These are phyloP conservation scores for Elysia crispata DNA, from an alignment of 2,888 invertebrate genomes.

Conservation along the genomic window DNA sequence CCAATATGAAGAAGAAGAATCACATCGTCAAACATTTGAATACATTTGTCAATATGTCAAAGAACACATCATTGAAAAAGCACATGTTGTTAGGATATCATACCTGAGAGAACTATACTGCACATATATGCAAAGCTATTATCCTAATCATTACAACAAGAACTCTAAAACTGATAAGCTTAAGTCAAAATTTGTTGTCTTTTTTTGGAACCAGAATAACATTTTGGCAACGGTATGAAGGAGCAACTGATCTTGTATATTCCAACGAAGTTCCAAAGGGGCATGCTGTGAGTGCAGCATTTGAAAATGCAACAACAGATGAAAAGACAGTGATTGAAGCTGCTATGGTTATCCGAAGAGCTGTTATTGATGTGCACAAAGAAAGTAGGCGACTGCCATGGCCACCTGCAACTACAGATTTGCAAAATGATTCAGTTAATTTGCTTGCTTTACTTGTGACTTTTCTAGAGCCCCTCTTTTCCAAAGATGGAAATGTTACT, in stretches of 20 bases:
- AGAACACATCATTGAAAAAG: neutral
- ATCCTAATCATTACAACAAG: conserved; percentile 44
- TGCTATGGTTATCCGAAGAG: too few relatives aligned
- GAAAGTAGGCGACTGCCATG: too few relatives aligned
- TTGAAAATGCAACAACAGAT: too few relatives aligned
- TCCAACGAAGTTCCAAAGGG: too few relatives aligned
- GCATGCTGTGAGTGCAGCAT: conserved; percentile 50
- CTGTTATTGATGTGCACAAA: too few relatives aligned
- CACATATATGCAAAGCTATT: conserved; percentile 18
- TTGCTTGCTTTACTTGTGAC: neutral
- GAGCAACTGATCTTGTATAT: conserved; percentile 46
- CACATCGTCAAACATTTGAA: neutral
- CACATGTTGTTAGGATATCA: conserved; percentile 1
- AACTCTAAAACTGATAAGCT: conserved; percentile 50
- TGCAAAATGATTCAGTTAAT: too few relatives aligned
- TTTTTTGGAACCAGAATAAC: conserved; percentile 42
- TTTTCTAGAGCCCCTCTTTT: neutral
- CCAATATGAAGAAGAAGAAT: neutral
- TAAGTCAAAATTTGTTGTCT: conserved; percentile 26
- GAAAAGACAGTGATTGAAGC: too few relatives aligned
- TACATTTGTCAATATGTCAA: conserved; percentile 4
- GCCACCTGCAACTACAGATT: too few relatives aligned
- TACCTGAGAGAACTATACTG: neutral
- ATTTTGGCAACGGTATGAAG: conserved; percentile 47
- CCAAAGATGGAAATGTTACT: conserved; percentile 12